phyloP scores from a whole-genome alignment of 2,888 invertebrate genomes.

The Halictus ligatus region DNA sequence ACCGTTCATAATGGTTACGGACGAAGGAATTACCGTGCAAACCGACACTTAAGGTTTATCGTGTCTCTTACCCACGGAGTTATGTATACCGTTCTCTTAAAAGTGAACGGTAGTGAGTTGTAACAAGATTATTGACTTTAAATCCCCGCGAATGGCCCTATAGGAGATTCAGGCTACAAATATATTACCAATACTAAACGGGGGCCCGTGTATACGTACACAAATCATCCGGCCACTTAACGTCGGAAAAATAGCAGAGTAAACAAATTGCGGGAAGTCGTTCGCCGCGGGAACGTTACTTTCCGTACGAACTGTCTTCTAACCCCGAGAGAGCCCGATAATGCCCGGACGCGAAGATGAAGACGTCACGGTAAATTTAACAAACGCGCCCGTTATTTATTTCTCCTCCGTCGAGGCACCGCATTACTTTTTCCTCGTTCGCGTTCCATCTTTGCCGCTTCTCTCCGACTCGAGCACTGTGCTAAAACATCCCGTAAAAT shows the following conservation, averaged over 20 bases:
- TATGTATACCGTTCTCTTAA: slow-evolving; percentile 76
- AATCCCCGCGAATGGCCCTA: slow-evolving; percentile 74
- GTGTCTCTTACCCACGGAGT: slow-evolving; percentile 74
- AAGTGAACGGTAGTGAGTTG: slow-evolving; percentile 76
- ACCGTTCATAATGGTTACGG: slow-evolving; percentile 75
- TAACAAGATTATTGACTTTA: slow-evolving; percentile 77
- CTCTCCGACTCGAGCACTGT: neutral
- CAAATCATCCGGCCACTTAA: slow-evolving; percentile 51
- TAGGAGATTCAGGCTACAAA: slow-evolving; percentile 74
- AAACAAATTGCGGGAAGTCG: slow-evolving; percentile 1
- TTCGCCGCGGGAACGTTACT: neutral
- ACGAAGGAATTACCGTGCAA: slow-evolving; percentile 75
- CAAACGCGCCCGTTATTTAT: neutral
- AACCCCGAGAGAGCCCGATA: neutral
- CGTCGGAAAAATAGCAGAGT: slow-evolving; percentile 23
- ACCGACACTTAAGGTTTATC: slow-evolving; percentile 76
- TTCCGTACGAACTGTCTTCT: neutral
- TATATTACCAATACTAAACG: slow-evolving; percentile 69
- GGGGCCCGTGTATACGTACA: slow-evolving; percentile 11
- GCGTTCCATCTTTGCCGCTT: neutral
- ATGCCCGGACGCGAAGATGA: neutral
- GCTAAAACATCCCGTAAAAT: neutral
- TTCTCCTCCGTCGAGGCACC: neutral
- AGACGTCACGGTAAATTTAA: neutral
- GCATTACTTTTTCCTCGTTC: neutral